These are phyloP conservation scores for Hassar affinis DNA, from an alignment of 2,113 vertebrate species.

Conservation along the genomic window DNA sequence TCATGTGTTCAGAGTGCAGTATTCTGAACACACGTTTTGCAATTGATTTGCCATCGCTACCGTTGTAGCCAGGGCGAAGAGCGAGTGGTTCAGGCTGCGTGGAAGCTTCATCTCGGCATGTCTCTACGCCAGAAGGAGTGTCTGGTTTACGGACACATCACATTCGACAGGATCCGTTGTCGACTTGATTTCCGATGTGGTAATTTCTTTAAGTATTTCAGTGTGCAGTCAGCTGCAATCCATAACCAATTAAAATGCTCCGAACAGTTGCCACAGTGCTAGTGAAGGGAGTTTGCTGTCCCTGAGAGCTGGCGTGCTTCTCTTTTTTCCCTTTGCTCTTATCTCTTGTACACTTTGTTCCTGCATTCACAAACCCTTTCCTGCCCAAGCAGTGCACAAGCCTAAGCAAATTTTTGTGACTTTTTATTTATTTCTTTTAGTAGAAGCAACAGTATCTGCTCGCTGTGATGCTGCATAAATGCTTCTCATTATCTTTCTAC, in stretches of 20 bases:
- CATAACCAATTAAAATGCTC: constrained; percentile 50
- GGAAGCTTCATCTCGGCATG: background rate
- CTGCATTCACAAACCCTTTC: background rate
- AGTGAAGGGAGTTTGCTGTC: constrained; percentile 27
- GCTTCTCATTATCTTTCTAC: background rate
- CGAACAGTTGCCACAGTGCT: constrained; percentile 23
- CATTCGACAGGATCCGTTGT: constrained; percentile 37
- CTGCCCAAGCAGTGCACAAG: background rate
- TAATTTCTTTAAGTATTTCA: constrained; percentile 17
- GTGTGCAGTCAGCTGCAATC: constrained; percentile 1
- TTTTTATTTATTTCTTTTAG: background rate
- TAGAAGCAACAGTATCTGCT: background rate
- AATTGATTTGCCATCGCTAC: constrained; percentile 43
- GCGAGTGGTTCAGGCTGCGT: background rate
- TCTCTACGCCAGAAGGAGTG: background rate
- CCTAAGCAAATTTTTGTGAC: background rate
- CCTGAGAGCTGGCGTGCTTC: constrained; percentile 23
- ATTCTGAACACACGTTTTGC: constrained; percentile 31
- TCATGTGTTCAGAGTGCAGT: constrained; percentile 10
- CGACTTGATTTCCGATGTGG: constrained; percentile 16
- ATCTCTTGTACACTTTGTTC: background rate
- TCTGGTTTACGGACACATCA: constrained; percentile 33
- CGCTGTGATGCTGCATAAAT: background rate
- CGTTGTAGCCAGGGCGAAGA: constrained; percentile 15
- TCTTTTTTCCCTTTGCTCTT: background rate